Base-by-base conservation (phyloP, 2,113 vertebrate species). In the Mastomys natalensis region DNA sequence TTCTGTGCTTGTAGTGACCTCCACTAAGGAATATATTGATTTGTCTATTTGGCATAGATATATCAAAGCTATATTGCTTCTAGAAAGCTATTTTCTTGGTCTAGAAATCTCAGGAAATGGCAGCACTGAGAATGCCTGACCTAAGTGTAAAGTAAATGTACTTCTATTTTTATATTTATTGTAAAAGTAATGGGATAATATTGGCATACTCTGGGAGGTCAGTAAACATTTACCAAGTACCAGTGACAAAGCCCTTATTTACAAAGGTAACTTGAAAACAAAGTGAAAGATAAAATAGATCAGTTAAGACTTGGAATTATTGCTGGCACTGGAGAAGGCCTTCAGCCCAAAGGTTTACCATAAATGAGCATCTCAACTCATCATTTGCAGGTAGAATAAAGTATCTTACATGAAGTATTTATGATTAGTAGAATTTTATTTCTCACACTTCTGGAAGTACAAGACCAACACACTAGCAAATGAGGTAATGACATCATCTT, bases 321-420 rank as follows among this genome's bases (percentile, higher is more conserved):
- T 70, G 29, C 1, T 89, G 0, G 51, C 43, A 62, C 6, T 48
- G 11, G 3, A 58, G 0, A n/a, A 45, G n/a, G 3, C 1, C 76
- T 91, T 48, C 60, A 78, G 10, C 5, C 3, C 64, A 34, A 86
- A 86, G 40, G 19, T 74, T 78, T 22, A 85, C 8, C 6, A 60
- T 7, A 15, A 31, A 40, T 89, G 29, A 82, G 3, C 22, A 60
- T n/a, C 1, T 17, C 34, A 31, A 2, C 7, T 43, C 26, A 58
- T 40, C 24, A 22, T 21, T 0, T 34, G 4, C 5, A 78, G 24
- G 1, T 51, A 60, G 58, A 60, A 60, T 78, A 58, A 78, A 40
- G 37, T 55, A 21, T 26, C 26, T 80, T 55, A 51, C 2, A 17
- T 15, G 24, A 37, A 8, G 22, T 31, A 5, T 68, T 86, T 29